Conservation (phyloP, 2,888 invertebrate species). For the Lydus trimaculatus region DNA sequence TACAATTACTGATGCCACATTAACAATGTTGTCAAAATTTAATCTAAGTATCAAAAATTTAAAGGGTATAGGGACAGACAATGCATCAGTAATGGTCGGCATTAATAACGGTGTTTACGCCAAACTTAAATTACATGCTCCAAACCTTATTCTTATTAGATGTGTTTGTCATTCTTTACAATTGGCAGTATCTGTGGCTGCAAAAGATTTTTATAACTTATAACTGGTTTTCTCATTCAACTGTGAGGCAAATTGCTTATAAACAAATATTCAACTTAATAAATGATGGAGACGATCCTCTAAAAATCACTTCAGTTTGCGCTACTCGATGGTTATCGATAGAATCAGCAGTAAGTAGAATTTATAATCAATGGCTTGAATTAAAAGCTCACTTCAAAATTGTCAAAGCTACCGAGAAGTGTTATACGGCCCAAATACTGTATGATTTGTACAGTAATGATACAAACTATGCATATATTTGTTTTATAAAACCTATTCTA, state of each 20-base stretch:
- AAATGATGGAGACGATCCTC: conserved; percentile 37
- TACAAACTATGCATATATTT: conserved; percentile 41
- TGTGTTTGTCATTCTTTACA: conserved; percentile 41
- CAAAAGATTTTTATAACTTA: conserved; percentile 42
- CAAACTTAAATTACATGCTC: conserved; percentile 46
- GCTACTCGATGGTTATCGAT: conserved; percentile 41
- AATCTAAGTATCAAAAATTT: conserved; percentile 15
- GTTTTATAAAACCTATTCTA: conserved; percentile 37
- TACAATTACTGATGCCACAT: conserved; percentile 29
- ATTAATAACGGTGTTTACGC: conserved; percentile 50
- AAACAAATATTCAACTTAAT: conserved; percentile 34
- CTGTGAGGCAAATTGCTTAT: conserved; percentile 33
- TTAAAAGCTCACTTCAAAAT: conserved; percentile 46
- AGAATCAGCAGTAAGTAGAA: conserved; percentile 42
- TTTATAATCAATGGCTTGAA: conserved; percentile 45
- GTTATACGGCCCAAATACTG: conserved; percentile 47
- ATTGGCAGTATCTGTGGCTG: conserved; percentile 41
- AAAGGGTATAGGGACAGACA: conserved; percentile 52
- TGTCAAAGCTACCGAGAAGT: conserved; percentile 39
- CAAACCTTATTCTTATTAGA: conserved; percentile 33
- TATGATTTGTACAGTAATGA: conserved; percentile 44
- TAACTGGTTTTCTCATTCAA: conserved; percentile 42
- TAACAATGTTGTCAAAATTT: conserved; percentile 23
- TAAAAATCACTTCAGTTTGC: conserved; percentile 34
- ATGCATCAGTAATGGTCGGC: conserved; percentile 52